Percentiles rank a stretch among this genome's conserved stretches.
Conservation (phyloP, 2,113 vertebrate genomes). For the Scytalopus superciliaris region DNA sequence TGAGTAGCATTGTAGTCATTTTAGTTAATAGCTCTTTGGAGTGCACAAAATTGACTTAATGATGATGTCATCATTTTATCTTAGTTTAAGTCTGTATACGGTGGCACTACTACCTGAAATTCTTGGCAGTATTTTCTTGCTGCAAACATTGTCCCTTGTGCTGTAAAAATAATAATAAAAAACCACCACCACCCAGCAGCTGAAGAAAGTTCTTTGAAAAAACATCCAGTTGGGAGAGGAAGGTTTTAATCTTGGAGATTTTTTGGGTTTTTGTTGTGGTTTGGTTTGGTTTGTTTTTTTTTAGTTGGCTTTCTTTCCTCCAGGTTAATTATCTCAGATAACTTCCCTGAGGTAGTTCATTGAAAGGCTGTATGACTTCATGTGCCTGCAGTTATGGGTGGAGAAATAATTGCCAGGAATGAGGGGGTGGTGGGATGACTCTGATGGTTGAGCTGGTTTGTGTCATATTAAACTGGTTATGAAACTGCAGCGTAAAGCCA, state of each 20-base stretch:
- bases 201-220: not conserved
- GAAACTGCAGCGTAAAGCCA: not conserved
- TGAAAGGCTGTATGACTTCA: not conserved
- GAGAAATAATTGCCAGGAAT: not conserved
- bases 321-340: not conserved
- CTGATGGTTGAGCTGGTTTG: not conserved
- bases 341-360: not conserved
- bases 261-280: not conserved
- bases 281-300: not conserved
- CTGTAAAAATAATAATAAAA: not conserved
- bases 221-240: not conserved
- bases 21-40: not conserved
- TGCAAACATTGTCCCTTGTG: not conserved
- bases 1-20: not conserved
- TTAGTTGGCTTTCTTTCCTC: not conserved
- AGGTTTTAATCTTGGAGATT: not conserved
- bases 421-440: not conserved
- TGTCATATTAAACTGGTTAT: not conserved
- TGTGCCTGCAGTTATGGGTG: not conserved
- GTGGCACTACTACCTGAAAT: not conserved
- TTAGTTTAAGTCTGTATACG: not conserved
- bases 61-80: not conserved
- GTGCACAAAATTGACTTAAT: not conserved
- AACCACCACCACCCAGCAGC: fast-evolving
- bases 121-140: not conserved